Base-by-base conservation (phyloP, 2,888 invertebrate genomes). In the Zaprionus bogoriensis region DNA sequence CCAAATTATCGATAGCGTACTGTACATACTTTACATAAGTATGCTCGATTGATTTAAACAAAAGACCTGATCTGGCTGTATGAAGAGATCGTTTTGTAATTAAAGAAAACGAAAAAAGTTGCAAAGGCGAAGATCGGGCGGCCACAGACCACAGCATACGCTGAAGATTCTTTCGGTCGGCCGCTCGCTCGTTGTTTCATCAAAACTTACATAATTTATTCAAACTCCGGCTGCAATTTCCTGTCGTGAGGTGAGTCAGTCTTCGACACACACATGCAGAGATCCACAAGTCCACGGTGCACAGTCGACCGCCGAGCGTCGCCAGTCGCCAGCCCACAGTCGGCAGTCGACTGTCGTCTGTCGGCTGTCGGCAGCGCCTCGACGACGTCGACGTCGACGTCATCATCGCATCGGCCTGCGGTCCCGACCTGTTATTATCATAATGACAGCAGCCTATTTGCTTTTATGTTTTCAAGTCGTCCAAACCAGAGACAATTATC, bases 401-500 rank as follows among this genome's bases (percentile, higher is more conserved):
- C 79, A 55, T 67, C 74, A 54, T 63, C 48, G 39, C 27, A 60
- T 50, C 51, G 58, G 71, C 67, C 67, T 82, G 83, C 72, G 65
- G 62, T 78, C 54, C 75, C 87, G 89, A 83, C 88, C 86, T 89
- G 89, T 87, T 83, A 87, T 87, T 87, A 87, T 75, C 77, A 68
- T 87, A 87, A 87, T 87, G 83, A 81, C 77, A 84, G 89, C 81
- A 83, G 78, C 87, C 79, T 88, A 88, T 87, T 87, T 89, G 80
- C 87, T 88, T 88, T 88, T 88, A 77, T 75, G 72, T 74, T 80
- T 72, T 67, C 61, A 63, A 83, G 61, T 65, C 82, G 71, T 78
- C 59, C 64, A 61, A 78, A 62, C 60, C 75, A 66, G 67, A 74
- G 85, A 66, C 85, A 85, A 78, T 78, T 78, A 78, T 85, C 85